Evolutionary conservation across 2,797 vertebrate species (phyloP).

Genomic region (Botia kubotai): DNA sequence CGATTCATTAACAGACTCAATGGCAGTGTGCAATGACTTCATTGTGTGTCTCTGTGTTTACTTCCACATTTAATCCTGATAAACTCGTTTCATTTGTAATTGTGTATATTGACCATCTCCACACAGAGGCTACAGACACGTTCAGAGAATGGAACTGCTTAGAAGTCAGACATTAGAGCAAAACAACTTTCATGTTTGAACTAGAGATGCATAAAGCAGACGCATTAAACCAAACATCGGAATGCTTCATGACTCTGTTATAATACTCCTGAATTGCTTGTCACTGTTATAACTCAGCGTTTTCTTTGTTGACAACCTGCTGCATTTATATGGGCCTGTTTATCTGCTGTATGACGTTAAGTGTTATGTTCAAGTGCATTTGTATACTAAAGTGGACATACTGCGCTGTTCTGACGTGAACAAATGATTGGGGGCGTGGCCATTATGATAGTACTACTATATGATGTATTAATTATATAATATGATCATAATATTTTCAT

Average conservation of each 20-base stretch:
- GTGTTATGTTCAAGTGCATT: not conserved
- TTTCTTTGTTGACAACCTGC: not conserved
- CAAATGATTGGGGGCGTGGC: not conserved
- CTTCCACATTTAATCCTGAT: not conserved
- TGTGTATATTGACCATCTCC: not conserved
- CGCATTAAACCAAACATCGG: slow-evolving; percentile 6
- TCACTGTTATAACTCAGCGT: not conserved
- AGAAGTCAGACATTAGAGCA: slow-evolving; percentile 14
- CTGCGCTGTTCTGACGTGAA: not conserved
- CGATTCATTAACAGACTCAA: not conserved
- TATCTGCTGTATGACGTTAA: not conserved
- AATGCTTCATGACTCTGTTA: not conserved
- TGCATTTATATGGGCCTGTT: not conserved
- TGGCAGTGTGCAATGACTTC: not conserved
- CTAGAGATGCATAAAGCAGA: slow-evolving; percentile 2
- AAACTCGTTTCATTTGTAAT: slow-evolving; percentile 3
- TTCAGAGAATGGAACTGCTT: not conserved
- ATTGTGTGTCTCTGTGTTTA: not conserved
- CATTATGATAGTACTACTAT: not conserved
- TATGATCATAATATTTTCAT: not conserved
- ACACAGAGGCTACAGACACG: not conserved
- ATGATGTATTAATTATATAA: not conserved
- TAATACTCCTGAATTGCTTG: not conserved
- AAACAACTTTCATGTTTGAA: not conserved
- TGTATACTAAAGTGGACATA: not conserved